Base-by-base conservation (phyloP, 2,888 invertebrate genomes). In the Nowickia ferox region DNA sequence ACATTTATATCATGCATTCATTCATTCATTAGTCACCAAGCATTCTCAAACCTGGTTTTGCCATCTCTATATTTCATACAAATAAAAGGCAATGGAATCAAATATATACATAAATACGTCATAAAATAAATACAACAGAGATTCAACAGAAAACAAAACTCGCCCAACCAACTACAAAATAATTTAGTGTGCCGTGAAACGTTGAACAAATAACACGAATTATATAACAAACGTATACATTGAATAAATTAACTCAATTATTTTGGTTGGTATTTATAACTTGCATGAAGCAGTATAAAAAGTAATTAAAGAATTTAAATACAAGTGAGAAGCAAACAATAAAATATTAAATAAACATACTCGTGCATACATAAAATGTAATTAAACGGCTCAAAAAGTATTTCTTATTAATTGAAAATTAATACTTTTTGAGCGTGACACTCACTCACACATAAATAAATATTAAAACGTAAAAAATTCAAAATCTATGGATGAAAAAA, bases 171-270 rank as follows among this genome's bases (percentile, higher is more conserved):
- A 77, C 77, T 59, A 57, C 51, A 78, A 79, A 59, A 51, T 77
- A 87, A 84, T 88, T 90, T 88, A 90, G 90, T 90, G 88, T 87
- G 85, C 88, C 87, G 83, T 86, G 88, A 88, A 88, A 88, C 90
- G 89, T 89, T 88, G 89, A 84, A 84, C 89, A 88, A 87, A 86
- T 87, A 88, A 87, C 87, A 90, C 71, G 80, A 83, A 38, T 53
- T 63, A 65, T 63, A 82, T 3, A 59, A 10, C 55, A 80, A 83
- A 8, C 68, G 78, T 81, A 69, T 72, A 68, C 63, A 82, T 46
- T 78, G 76, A 81, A 44, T 48, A 42, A 78, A 55, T 83, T 38
- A 75, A 42, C 63, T 48, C 10, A 57, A 46, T 46, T 57, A 55
- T 30, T 63, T 42, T 38, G 11, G 44, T 13, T 17, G 22, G n/a